Evolutionary conservation across 2,888 invertebrate species (phyloP), one percentile per base, ranked within the genome.

Genomic region (Troides aeacus): DNA sequence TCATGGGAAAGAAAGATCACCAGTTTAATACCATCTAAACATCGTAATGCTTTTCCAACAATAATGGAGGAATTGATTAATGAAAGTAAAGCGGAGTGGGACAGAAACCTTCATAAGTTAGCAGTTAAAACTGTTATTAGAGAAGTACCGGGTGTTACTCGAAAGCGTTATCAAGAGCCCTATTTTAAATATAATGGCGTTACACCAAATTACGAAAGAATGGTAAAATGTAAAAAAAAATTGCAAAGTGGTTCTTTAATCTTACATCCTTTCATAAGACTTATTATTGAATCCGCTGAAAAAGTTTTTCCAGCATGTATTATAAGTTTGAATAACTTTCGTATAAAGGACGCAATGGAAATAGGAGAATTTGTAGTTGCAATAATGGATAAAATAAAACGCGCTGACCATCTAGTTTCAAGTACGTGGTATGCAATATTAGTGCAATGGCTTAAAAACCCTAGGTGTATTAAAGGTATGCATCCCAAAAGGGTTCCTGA

Each of bases 81-180:
- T 5, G 95, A 95, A 77, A 92, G 93, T 61, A 91, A 94, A 75
- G 79, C 79, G 0, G 94, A 94, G 74, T 96, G 94, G 89, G 89
- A 94, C 75, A 85, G 86, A 24, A 89, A 94, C 64, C 93, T 95
- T 68, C 95, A 95, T 74, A 86, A 93, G 0, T 93, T 94, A 53
- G 95, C 95, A 17, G 94, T 96, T 62, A 94, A 94, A 77, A 93
- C 93, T 50, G 94, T 95, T 68, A 90, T 96, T 21, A 91, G 93
- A 53, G 94, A 95, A 66, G 82, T 91, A 56, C 94, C 94, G 0
- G 93, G 94, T 57, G 92, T 93, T 8, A 86, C 93, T 4, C 88
- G 93, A 69, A 83, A 85, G 23, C 87, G 91, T 71, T 88, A 90
- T 72, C 80, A 79, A 71, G 92, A 94, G 78, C 84, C 88, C 36